Percentiles rank a stretch among this genome's conserved stretches.
phyloP scores from a whole-genome alignment of 2,797 vertebrate species.

The Tadarida brasiliensis region DNA sequence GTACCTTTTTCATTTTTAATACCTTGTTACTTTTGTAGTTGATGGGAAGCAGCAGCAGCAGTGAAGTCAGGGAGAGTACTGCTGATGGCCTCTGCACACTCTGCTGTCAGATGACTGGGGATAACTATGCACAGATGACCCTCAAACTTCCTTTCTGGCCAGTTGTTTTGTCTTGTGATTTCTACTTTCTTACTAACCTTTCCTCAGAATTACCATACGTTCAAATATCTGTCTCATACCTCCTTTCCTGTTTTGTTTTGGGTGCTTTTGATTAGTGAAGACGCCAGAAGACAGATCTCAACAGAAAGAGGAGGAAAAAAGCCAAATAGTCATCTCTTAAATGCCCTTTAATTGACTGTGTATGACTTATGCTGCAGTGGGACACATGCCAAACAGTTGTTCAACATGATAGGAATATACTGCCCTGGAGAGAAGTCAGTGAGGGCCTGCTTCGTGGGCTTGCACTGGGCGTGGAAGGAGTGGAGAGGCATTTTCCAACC shows the following conservation, averaged over 20 bases:
- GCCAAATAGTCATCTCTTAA: neutral
- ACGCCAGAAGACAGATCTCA: neutral
- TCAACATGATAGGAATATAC: neutral
- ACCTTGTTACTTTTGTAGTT: neutral
- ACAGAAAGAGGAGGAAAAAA: neutral
- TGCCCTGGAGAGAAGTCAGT: neutral
- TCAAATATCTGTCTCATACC: neutral
- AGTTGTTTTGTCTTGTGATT: neutral
- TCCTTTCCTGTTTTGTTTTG: neutral
- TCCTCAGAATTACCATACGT: neutral
- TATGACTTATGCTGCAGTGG: neutral
- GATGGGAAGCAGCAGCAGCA: neutral
- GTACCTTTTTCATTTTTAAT: neutral
- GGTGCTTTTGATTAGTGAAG: conserved; percentile 8
- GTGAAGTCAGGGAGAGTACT: neutral
- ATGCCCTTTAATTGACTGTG: conserved; percentile 27
- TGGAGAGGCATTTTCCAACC: neutral
- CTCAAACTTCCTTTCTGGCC: neutral
- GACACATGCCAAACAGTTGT: neutral
- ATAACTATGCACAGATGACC: neutral
- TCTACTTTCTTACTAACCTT: neutral
- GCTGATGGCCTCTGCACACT: neutral
- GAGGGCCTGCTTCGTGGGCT: neutral
- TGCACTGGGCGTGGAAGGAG: fast-evolving
- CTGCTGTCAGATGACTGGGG: neutral